phyloP scores from a whole-genome alignment of 35 echinoderm and acorn worm species.

The Diadema setosum region DNA sequence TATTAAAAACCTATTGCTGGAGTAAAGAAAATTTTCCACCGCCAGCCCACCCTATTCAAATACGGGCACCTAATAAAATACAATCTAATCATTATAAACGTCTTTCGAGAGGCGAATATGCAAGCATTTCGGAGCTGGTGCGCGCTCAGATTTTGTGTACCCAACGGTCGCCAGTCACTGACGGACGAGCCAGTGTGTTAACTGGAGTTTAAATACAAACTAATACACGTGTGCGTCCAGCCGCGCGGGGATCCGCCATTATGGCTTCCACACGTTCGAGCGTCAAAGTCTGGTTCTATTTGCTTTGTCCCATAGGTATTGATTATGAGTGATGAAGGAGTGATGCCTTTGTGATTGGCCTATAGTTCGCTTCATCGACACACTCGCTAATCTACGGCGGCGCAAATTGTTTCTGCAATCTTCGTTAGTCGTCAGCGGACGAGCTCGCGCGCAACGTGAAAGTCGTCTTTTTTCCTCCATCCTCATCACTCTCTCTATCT shows the following conservation, averaged over 20 bases:
- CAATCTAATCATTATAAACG: conserved; percentile 13
- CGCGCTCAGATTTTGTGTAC: not conserved
- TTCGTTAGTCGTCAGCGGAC: no score
- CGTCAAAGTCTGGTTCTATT: not conserved
- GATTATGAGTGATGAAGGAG: not conserved
- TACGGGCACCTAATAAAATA: not conserved
- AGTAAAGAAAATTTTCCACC: not conserved
- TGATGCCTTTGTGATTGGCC: not conserved
- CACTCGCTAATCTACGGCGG: no score
- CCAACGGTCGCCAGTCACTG: not conserved
- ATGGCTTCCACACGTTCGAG: not conserved
- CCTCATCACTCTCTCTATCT: no score
- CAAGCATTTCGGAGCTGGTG: not conserved
- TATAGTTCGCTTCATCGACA: not conserved
- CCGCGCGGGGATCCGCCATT: not conserved
- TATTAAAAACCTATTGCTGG: not conserved
- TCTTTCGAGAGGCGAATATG: not conserved
- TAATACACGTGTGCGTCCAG: not conserved
- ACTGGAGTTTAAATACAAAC: not conserved
- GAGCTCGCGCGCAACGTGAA: no score
- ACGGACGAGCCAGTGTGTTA: no score
- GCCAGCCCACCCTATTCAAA: not conserved
- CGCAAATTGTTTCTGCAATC: not conserved
- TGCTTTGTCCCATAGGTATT: not conserved
- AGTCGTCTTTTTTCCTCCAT: no score